Percentiles rank a stretch among this genome's conserved stretches.
phyloP scores from a whole-genome alignment of 1,140 invertebrate species.

The Eciton burchellii region DNA sequence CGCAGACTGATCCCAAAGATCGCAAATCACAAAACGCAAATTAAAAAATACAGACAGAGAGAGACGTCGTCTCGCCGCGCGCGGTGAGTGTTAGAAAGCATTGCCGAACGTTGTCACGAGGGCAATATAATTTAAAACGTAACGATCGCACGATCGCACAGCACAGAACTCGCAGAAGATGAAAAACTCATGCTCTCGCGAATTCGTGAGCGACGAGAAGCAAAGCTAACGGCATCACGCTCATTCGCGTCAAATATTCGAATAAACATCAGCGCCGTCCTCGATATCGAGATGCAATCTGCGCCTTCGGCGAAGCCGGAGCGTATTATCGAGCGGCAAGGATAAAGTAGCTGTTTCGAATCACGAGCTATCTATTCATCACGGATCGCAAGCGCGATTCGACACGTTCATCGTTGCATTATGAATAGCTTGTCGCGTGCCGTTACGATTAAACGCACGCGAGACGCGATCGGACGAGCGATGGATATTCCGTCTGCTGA shows the following conservation, averaged over 20 bases:
- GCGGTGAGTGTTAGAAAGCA: too few relatives aligned
- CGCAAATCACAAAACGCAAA: too few relatives aligned
- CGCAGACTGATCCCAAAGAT: too few relatives aligned
- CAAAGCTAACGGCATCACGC: background rate
- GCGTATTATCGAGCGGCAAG: slow-evolving; percentile 26
- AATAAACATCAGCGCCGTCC: background rate
- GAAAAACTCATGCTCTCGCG: too few relatives aligned
- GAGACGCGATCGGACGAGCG: background rate
- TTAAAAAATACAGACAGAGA: too few relatives aligned
- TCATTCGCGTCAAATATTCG: background rate
- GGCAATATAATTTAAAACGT: too few relatives aligned
- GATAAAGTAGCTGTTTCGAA: slow-evolving; percentile 52
- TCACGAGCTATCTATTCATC: slow-evolving; percentile 47
- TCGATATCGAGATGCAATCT: background rate
- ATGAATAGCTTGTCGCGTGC: slow-evolving; percentile 35
- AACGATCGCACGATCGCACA: too few relatives aligned
- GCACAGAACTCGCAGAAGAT: too few relatives aligned
- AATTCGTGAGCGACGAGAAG: background rate
- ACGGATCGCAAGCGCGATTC: slow-evolving; percentile 31
- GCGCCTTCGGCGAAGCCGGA: background rate
- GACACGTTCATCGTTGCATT: slow-evolving; percentile 38
- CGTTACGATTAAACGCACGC: slow-evolving; percentile 34
- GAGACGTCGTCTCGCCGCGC: too few relatives aligned
- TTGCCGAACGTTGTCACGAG: too few relatives aligned
- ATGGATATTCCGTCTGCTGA: background rate